Evolutionary conservation across 2,888 invertebrate species (phyloP).

Genomic region (Silvanus unidentatus): DNA sequence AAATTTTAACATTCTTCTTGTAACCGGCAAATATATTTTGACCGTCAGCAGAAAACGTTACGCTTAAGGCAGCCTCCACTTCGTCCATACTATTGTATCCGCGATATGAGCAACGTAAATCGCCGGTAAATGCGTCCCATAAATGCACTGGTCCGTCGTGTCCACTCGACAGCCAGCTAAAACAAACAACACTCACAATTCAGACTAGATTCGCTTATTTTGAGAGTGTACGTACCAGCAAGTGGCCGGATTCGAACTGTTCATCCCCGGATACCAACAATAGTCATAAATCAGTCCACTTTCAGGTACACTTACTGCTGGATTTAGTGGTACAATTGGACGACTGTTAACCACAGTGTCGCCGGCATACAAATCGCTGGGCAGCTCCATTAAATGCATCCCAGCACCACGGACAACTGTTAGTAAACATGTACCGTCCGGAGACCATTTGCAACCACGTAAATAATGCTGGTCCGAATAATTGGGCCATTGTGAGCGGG

Average conservation of each 20-base stretch:
- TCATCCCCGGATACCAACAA: constrained; percentile 90
- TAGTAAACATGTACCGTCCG: constrained; percentile 87
- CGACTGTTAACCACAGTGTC: constrained; percentile 44
- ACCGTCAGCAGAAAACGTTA: constrained; percentile 71
- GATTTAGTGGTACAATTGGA: constrained; percentile 44
- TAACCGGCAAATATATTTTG: constrained; percentile 81
- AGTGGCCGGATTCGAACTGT: constrained; percentile 66
- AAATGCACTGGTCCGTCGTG: constrained; percentile 85
- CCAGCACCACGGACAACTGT: too few species aligned
- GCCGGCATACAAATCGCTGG: constrained; percentile 62
- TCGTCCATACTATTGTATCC: constrained; percentile 76
- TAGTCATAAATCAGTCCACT: too few species aligned
- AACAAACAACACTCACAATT: too few species aligned
- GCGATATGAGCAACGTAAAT: constrained; percentile 72
- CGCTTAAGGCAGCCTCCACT: constrained; percentile 75
- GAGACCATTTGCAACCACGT: constrained; percentile 78
- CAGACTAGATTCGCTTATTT: too few species aligned
- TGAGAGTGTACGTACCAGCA: too few species aligned
- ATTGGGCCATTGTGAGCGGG: too few species aligned
- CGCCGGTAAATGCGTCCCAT: constrained; percentile 89
- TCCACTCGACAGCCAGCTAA: constrained; percentile 78
- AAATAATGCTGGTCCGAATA: constrained; percentile 61
- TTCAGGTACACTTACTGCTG: too few species aligned
- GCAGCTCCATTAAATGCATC: constrained; percentile 77
- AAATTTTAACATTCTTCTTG: constrained; percentile 76